These are phyloP conservation scores for Agonopterix heracliana DNA, from an alignment of 2,888 invertebrate species.

Conservation along the genomic window DNA sequence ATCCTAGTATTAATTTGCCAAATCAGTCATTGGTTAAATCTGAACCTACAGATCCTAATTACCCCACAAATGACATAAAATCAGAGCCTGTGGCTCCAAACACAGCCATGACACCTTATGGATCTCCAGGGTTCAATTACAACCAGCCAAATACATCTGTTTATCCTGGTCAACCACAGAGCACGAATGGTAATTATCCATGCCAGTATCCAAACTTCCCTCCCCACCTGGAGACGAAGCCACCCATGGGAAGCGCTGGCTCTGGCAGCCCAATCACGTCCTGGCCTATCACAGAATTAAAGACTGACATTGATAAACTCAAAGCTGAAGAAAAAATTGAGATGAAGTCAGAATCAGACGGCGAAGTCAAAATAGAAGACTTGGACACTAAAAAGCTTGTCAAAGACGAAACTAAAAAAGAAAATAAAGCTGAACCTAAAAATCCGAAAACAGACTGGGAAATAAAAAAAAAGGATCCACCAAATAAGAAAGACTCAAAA, in stretches of 20 bases:
- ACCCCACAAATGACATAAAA: constrained; percentile 33
- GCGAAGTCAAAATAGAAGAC: constrained; percentile 70
- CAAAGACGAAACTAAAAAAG: constrained; percentile 42
- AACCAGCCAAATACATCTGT: constrained; percentile 36
- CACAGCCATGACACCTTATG: constrained; percentile 28
- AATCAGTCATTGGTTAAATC: constrained; percentile 25
- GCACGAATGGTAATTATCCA: constrained; percentile 38
- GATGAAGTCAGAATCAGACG: constrained; percentile 70
- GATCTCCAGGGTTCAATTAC: constrained; percentile 42
- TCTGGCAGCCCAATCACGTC: constrained; percentile 57
- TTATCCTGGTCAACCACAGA: constrained; percentile 40
- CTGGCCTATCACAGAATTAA: constrained; percentile 62
- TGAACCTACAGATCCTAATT: constrained; percentile 30
- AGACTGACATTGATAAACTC: constrained; percentile 61
- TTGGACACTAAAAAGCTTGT: constrained; percentile 68
- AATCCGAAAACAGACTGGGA: constrained; percentile 27
- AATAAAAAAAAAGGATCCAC: constrained; percentile 14
- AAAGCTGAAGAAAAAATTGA: constrained; percentile 65
- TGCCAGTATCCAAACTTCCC: constrained; percentile 48
- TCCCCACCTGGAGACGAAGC: constrained; percentile 54
- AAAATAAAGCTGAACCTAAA: constrained; percentile 25
- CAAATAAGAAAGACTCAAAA: constrained; percentile 30
- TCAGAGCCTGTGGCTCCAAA: constrained; percentile 36
- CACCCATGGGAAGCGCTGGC: constrained; percentile 54
- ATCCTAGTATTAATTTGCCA: constrained; percentile 24